Conservation (phyloP, 2,113 vertebrate genomes). For the western clawed frog (Xenopus tropicalis) region UCB_Xtro_10.0 CM004443.2:37599001-37599500, state of each 20-base stretch:
- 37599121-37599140: conserved; percentile 51
- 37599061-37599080: conserved; percentile 47
- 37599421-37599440: conserved; percentile 76
- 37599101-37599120: conserved; percentile 46
- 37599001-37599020: conserved; percentile 53
- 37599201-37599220: conserved; percentile 84
- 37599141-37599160: conserved; percentile 55
- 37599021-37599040: conserved; percentile 44
- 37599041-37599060: conserved; percentile 54
- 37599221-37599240: conserved; percentile 85
- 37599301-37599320: conserved; percentile 81
- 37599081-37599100: conserved; percentile 60
- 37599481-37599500: conserved; percentile 61
- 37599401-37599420: conserved; percentile 80
- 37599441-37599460: conserved; percentile 79
- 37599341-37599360: conserved; percentile 76
- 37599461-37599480: conserved; percentile 72
- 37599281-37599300: conserved; percentile 87
- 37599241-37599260: conserved; percentile 82
- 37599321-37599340: conserved; percentile 80
- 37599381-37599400: conserved; percentile 87
- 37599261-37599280: conserved; percentile 86
- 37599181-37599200: conserved; percentile 62
- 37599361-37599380: conserved; percentile 86
- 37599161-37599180: conserved; percentile 33